Base-by-base conservation (phyloP, 2,113 vertebrate genomes). In the Gobio gobio region DNA sequence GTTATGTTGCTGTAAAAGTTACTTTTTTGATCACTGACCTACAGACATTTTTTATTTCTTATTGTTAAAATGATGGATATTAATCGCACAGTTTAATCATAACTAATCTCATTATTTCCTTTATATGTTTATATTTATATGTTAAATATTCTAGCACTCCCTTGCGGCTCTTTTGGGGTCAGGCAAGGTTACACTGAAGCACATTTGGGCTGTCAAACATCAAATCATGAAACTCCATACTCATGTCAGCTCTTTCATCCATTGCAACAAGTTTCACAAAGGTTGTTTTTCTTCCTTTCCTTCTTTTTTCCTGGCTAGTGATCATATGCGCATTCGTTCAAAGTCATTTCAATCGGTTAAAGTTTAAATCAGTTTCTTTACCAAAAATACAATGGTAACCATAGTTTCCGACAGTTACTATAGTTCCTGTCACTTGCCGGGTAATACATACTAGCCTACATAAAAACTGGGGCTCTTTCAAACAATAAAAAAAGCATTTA, bases 351-450 rank as follows among this genome's bases (percentile, higher is more conserved):
- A 70, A 22, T 22, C 22, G 1, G 1, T 70, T 43, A 43, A 70
- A 43, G 36, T 70, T 70, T 22, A 70, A 40, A 20, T 70, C 5
- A 16, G 5, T 7, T 78, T 43, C 16, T 3, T 81, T 79, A n/a
- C 8, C 22, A 14, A 66, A 66, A 33, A 0, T 33, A 51, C 16
- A 33, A 5, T 22, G 45, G 61, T 29, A 80, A 64, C 58, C 58
- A 49, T 61, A 80, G 40, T 26, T 80, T 49, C 77, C 43, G 33
- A n/a, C 22, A 61, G 40, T 64, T 64, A 47, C 24, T 80, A 59
- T n/a, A 79, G 58, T 63, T 58, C 29, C 24, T 5, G 43, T 66
- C 20, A 68, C 45, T 5, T 20, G 43, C 24, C 12, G 24, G 29
- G 51, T 49, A 81, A 45, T 80, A 24, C 29, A 64, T 29, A 22